phyloP scores from a whole-genome alignment of 92 coral and sea anemone genomes.

The Blastomussa wellsi region DNA sequence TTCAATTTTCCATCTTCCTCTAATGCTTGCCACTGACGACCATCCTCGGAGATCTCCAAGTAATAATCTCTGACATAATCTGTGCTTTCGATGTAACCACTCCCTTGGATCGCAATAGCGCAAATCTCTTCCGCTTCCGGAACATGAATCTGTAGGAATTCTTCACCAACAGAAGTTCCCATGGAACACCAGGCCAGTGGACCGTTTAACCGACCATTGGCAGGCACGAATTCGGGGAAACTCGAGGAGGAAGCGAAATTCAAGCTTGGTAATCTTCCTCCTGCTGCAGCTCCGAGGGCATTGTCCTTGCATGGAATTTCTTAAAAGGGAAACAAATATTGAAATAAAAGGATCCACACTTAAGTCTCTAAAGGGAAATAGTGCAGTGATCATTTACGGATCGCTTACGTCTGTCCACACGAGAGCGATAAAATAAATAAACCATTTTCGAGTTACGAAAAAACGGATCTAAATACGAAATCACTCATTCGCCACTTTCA shows the following conservation, averaged over 20 bases:
- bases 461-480: too few species aligned
- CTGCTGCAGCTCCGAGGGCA: conserved; percentile 13
- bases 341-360: too few species aligned
- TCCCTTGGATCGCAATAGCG: conserved; percentile 29
- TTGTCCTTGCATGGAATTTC: conserved; percentile 21
- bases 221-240: not conserved
- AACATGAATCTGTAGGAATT: conserved; percentile 12
- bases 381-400: too few species aligned
- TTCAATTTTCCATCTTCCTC: conserved; percentile 18
- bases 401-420: too few species aligned
- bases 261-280: conserved; percentile 5
- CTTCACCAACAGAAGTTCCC: not conserved
- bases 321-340: not conserved
- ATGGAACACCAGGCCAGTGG: conserved; percentile 5
- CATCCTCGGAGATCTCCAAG: not conserved
- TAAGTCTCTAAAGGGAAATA: too few species aligned
- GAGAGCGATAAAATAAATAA: too few species aligned
- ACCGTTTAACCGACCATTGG: conserved; percentile 27
- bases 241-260: not conserved
- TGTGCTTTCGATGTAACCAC: not conserved
- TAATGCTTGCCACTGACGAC: not conserved
- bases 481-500: too few species aligned
- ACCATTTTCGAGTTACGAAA: too few species aligned
- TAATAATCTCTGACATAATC: not conserved
- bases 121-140: conserved; percentile 22